Percentiles rank a stretch among this genome's conserved stretches.
These are phyloP conservation scores for Harpegnathos saltator DNA, from an alignment of 1,140 invertebrate genomes.

Conservation along the genomic window DNA sequence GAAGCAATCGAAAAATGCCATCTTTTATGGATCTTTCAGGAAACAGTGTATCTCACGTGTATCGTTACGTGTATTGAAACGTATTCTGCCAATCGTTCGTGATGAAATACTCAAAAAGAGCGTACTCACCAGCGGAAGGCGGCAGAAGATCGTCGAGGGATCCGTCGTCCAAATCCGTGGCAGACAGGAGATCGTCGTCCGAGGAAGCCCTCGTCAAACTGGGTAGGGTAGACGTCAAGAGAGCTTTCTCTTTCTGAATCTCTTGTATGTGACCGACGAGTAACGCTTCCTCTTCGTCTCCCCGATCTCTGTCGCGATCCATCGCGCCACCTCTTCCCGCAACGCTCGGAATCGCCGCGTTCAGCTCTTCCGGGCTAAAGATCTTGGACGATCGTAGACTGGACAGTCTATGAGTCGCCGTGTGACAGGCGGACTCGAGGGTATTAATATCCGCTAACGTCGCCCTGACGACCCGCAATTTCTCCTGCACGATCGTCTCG, in stretches of 20 bases:
- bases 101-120: neutral
- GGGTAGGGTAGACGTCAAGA: slow-evolving; percentile 92
- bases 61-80: neutral
- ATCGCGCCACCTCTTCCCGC: slow-evolving; percentile 76
- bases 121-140: slow-evolving; percentile 82
- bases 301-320: slow-evolving; percentile 81
- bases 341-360: slow-evolving; percentile 81
- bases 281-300: slow-evolving; percentile 89
- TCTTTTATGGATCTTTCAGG: no score
- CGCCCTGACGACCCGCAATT: slow-evolving; percentile 90
- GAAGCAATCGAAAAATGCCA: no score
- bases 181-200: slow-evolving; percentile 93
- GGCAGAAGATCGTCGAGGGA: slow-evolving; percentile 88
- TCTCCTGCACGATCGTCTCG: slow-evolving; percentile 94
- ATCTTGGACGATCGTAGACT: slow-evolving; percentile 91
- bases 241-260: slow-evolving; percentile 92
- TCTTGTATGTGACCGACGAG: slow-evolving; percentile 91
- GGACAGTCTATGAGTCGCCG: slow-evolving; percentile 91
- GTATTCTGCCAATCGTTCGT: neutral
- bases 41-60: neutral
- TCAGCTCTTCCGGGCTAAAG: slow-evolving; percentile 88
- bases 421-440: slow-evolving; percentile 93
- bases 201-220: slow-evolving; percentile 92
- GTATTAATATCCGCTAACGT: slow-evolving; percentile 96
- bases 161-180: slow-evolving; percentile 90